Percentiles rank a stretch among this genome's conserved stretches.
Evolutionary conservation across 2,797 vertebrate genomes (phyloP).

Genomic region (Lagocephalus sceleratus): DNA sequence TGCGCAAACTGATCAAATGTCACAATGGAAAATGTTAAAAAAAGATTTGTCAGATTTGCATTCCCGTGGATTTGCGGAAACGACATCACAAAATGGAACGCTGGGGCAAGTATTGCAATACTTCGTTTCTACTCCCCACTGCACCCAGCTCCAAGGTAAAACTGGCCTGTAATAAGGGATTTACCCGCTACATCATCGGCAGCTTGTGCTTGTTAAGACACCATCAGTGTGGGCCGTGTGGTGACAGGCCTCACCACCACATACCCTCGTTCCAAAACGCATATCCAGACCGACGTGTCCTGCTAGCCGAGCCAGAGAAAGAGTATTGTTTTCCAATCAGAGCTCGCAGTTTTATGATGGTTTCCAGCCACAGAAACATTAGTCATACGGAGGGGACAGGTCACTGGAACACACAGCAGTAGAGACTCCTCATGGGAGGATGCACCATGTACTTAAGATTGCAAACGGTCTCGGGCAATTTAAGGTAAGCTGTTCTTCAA

Average conservation of each 20-base stretch:
- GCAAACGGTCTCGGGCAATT: constrained; percentile 4
- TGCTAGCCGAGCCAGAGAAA: constrained; percentile 44
- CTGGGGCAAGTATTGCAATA: too few species aligned
- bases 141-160: too few species aligned
- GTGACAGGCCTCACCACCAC: constrained; percentile 22
- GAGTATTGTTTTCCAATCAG: constrained; percentile 59
- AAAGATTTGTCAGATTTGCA: too few species aligned
- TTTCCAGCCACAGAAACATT: constrained; percentile 46
- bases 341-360: constrained; percentile 39
- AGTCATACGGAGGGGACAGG: constrained; percentile 39
- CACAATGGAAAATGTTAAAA: too few species aligned
- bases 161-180: too few species aligned
- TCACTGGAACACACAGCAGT: constrained; percentile 26
- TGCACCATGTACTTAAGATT: constrained; percentile 20
- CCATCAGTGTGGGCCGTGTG: constrained; percentile 14
- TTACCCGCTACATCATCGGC: too few species aligned
- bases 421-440: constrained; percentile 37
- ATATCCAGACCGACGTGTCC: constrained; percentile 35
- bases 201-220: not conserved
- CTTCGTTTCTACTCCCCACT: too few species aligned
- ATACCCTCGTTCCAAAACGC: constrained; percentile 18
- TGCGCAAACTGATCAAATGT: too few species aligned
- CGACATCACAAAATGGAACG: too few species aligned
- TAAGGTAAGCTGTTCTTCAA: constrained; percentile 35
- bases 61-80: too few species aligned